These are phyloP conservation scores for Cotesia typhae DNA, from an alignment of 1,140 invertebrate species.

Conservation along the genomic window DNA sequence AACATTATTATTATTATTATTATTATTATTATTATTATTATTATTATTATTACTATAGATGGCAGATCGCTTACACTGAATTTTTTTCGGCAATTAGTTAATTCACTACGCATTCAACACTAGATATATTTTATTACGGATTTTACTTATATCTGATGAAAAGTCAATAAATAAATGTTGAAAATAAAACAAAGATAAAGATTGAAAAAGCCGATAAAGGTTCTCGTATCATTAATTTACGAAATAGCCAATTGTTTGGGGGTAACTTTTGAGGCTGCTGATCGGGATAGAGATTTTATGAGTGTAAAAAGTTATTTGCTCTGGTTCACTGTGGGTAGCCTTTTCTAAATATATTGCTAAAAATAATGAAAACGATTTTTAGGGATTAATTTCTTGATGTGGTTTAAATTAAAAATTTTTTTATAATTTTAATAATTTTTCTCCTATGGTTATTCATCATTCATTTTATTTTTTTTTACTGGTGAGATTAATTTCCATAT, in stretches of 20 bases:
- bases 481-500: too few species aligned
- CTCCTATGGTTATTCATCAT: too few species aligned
- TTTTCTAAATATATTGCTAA: neutral
- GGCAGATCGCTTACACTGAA: constrained; percentile 32
- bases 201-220: neutral
- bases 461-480: too few species aligned
- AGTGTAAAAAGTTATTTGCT: constrained; percentile 5
- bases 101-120: constrained; percentile 13
- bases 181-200: too few species aligned
- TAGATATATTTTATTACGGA: constrained; percentile 22
- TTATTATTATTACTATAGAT: neutral
- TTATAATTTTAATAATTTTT: too few species aligned
- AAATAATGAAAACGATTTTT: constrained; percentile 10
- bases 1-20: neutral
- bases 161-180: neutral
- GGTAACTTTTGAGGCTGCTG: neutral
- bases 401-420: neutral
- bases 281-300: neutral
- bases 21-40: neutral
- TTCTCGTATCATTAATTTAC: neutral
- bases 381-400: constrained; percentile 3
- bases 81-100: neutral
- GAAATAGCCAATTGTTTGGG: neutral
- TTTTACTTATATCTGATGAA: neutral
- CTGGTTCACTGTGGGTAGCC: neutral